Evolutionary conservation across 1,140 invertebrate species (phyloP), one percentile per base, ranked within the genome.

Genomic region (Coelopa frigida): DNA sequence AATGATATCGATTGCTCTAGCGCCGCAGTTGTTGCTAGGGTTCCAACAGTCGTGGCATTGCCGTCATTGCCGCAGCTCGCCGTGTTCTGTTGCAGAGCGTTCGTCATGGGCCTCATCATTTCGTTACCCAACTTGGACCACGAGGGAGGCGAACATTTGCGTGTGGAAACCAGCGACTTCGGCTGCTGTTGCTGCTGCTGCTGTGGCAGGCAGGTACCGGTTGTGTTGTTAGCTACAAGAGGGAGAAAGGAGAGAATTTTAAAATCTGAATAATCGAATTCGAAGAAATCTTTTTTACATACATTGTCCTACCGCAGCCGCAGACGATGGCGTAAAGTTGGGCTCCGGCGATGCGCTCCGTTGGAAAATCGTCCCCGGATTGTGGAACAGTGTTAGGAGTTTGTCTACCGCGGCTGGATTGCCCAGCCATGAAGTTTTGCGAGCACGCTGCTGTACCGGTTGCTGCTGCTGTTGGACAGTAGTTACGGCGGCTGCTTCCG

Each of bases 341-440:
- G 55, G 44, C 41, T 67, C 63, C 7, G 63, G 63, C 6, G 64
- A 68, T 18, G 57, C 58, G 31, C 59, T 64, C 31, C 65, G 61
- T 24, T 63, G 74, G 51, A 78, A 78, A 31, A 77, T 57, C 50
- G 64, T 74, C 24, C 67, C 68, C 5, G 75, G 73, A 53, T 76
- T 74, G 44, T 75, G 73, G 55, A 78, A 78, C 4, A 78, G 50
- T 26, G 73, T 78, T 0, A 77, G 56, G 14, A 78, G 50, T 55
- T 78, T 78, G 48, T 78, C 75, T 23, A 77, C 61, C 51, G 75
- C 72, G 20, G 71, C 70, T 1, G 73, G 74, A 57, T 59, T 64
- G 4, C 69, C 56, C n/a, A 77, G 75, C 73, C 73, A 77, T 0
- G 75, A 78, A 23, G 75, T 72, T 56, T 78, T 78, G 8, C 76